phyloP scores from a whole-genome alignment of 2,113 vertebrate species.

The Emberiza fucata region DNA sequence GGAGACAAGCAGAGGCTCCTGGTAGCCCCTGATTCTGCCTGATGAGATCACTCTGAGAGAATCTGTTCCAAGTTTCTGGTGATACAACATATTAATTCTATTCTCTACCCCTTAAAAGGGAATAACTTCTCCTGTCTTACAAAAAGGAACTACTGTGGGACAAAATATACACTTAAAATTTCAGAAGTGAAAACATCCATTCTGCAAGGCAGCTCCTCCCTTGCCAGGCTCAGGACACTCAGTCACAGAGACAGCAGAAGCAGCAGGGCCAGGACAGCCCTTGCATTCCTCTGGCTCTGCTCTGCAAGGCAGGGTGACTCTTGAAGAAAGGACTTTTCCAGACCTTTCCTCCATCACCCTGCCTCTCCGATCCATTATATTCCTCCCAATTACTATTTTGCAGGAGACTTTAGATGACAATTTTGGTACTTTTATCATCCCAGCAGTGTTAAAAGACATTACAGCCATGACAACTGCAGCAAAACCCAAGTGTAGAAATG shows the following conservation, averaged over 20 bases:
- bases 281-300: not conserved
- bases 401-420: not conserved
- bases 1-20: not conserved
- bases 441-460: slow-evolving; percentile 35
- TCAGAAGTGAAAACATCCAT: not conserved
- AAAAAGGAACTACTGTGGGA: not conserved
- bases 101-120: not conserved
- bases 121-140: not conserved
- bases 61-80: not conserved
- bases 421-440: not conserved
- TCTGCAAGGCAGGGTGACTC: not conserved
- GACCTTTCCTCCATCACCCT: rapidly evolving
- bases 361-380: not conserved
- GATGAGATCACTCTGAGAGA: not conserved
- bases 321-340: not conserved
- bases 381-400: not conserved
- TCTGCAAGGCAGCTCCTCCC: not conserved
- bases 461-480: not conserved
- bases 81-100: not conserved
- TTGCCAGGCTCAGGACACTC: not conserved
- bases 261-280: rapidly evolving
- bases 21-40: not conserved
- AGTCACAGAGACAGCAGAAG: not conserved
- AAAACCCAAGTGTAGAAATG: not conserved
- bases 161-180: not conserved